Conservation (phyloP, 2,113 vertebrate genomes). For the Ciconia boyciana region DNA sequence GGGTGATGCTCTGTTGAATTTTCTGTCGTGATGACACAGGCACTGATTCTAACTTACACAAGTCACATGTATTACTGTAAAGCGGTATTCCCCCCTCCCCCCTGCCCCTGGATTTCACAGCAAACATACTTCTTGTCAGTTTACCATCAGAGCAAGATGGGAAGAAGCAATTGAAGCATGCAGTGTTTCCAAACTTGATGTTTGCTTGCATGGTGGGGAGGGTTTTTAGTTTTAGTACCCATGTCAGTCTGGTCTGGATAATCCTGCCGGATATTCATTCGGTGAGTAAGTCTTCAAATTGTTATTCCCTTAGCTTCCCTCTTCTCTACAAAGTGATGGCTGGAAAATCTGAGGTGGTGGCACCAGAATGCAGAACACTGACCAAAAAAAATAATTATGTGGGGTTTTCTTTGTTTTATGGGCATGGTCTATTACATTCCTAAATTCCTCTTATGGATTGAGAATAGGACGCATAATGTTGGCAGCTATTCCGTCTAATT, state of each 20-base stretch:
- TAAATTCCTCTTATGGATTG: not conserved
- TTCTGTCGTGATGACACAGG: not conserved
- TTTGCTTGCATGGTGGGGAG: not conserved
- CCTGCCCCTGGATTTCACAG: not conserved
- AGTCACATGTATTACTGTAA: not conserved
- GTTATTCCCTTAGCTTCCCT: not conserved
- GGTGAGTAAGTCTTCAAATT: not conserved
- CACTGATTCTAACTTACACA: not conserved
- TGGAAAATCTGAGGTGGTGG: not conserved
- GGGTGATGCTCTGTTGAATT: not conserved
- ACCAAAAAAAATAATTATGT: not conserved
- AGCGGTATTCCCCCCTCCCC: not conserved
- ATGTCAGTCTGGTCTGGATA: not conserved
- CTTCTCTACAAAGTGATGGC: not conserved
- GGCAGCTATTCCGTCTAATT: not conserved
- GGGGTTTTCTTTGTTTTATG: not conserved
- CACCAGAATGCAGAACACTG: not conserved
- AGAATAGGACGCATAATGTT: not conserved
- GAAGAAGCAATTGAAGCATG: not conserved
- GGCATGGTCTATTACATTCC: not conserved
- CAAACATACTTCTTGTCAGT: not conserved
- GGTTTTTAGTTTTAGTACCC: not conserved
- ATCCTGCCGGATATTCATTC: not conserved
- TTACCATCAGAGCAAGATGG: not conserved
- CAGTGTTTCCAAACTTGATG: not conserved